Conservation (phyloP, 2,888 invertebrate species). For the Byasa hedistus region DNA sequence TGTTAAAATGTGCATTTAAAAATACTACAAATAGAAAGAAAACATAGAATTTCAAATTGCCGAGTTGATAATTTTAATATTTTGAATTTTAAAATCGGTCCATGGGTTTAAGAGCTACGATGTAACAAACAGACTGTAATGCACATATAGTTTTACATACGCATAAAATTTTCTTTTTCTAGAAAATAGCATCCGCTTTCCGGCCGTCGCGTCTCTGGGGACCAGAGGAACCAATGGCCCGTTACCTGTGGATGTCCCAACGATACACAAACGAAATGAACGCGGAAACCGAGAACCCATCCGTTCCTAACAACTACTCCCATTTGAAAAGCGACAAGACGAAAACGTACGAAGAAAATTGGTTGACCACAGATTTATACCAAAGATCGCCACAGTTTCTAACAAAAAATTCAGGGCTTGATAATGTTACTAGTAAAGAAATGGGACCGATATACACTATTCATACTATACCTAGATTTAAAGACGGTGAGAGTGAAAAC, state of each 20-base stretch:
- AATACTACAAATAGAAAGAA: too few relatives aligned
- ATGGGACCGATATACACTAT: slow-evolving; percentile 48
- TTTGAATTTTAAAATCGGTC: too few relatives aligned
- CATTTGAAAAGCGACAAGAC: slow-evolving; percentile 47
- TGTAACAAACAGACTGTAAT: too few relatives aligned
- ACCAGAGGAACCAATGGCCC: slow-evolving; percentile 70
- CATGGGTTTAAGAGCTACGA: too few relatives aligned
- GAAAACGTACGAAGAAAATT: slow-evolving; percentile 50
- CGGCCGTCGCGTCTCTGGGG: slow-evolving; percentile 72
- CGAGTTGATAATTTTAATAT: too few relatives aligned
- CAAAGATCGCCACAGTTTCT: slow-evolving; percentile 51
- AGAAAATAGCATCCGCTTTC: slow-evolving; percentile 72
- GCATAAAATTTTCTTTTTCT: slow-evolving; percentile 39
- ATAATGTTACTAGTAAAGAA: slow-evolving; percentile 42
- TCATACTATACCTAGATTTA: slow-evolving; percentile 54
- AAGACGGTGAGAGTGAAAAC: slow-evolving; percentile 45
- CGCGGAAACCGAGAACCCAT: slow-evolving; percentile 52
- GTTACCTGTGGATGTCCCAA: slow-evolving; percentile 75
- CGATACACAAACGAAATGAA: slow-evolving; percentile 59
- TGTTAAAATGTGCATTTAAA: too few relatives aligned
- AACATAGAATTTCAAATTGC: too few relatives aligned
- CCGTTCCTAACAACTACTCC: slow-evolving; percentile 57
- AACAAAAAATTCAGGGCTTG: slow-evolving; percentile 46
- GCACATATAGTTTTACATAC: too few relatives aligned
- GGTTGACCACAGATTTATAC: slow-evolving; percentile 49